Base-by-base conservation (phyloP, 2,888 invertebrate species). In the Pseudoips prasinana region DNA sequence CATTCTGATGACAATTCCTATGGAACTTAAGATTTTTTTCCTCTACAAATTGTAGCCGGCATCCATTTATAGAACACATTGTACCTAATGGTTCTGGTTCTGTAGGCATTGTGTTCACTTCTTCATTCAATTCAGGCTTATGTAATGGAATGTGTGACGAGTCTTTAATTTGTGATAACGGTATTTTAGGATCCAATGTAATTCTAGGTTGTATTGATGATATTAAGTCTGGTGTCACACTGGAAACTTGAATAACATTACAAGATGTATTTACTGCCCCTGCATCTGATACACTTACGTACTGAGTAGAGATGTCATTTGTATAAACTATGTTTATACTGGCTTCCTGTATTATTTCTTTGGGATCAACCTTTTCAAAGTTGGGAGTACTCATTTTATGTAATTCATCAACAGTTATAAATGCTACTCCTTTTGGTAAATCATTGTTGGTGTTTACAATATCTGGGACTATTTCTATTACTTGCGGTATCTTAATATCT, bases 1-100 rank as follows among this genome's bases (percentile, higher is more conserved):
- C 73, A 54, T 81, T 80, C 33, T 78, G 71, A 58, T 94, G 94
- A 57, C 93, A 94, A 56, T 88, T 89, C 22, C 90, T 77, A 64
- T 95, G 95, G 60, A 93, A 92, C 2, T 85, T 71, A 39, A 94
- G 74, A 49, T 92, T 92, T 1, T 90, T 89, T 17, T 84, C 70
- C 27, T 90, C 90, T 48, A 90, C 86, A 43, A 94, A 81, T 24
- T 86, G 73, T 5, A 91, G 83, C 45, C 89, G 81, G 53, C 94
- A 94, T 8, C 81, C 83, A 26, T 88, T 79, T 5, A 91, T 65
- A 14, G 74, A 73, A 62, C 94, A 94, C 39, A 82, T 74, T 31
- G 69, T 73, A 4, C 75, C 73, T 19, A 11, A 14, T 29, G 58
- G 64, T 11, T 57, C 58, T 7, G 52, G 33, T 10, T 64, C 59